These are phyloP conservation scores for Tringa solitaria DNA, from an alignment of 2,113 vertebrate species.

Conservation along the genomic window DNA sequence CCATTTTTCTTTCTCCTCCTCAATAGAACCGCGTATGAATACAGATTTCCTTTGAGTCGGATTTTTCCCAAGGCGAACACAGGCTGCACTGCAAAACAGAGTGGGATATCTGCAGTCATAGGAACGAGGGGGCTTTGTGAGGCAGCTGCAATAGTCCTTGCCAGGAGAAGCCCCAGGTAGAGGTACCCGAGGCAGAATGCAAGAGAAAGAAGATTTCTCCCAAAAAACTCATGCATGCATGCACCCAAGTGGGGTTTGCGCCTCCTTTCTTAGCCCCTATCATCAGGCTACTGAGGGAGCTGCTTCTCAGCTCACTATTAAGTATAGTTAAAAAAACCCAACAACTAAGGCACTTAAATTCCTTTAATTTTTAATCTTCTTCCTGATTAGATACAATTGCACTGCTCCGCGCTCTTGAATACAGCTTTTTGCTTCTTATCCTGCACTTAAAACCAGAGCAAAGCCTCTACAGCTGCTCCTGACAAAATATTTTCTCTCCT, in stretches of 20 bases:
- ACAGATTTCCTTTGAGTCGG: neutral
- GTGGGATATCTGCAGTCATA: neutral
- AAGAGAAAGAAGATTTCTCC: neutral
- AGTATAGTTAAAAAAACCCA: neutral
- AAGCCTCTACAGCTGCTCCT: neutral
- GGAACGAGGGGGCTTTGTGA: neutral
- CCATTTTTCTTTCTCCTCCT: neutral
- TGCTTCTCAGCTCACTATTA: neutral
- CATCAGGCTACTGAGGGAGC: neutral
- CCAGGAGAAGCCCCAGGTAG: neutral
- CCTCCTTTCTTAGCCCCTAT: neutral
- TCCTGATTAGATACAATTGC: neutral
- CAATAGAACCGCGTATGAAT: fast-evolving
- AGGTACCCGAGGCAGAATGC: neutral
- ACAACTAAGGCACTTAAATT: neutral
- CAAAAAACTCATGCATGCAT: neutral
- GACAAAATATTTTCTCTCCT: neutral
- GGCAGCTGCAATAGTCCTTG: neutral
- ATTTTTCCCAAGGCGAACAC: neutral
- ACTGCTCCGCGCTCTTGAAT: neutral
- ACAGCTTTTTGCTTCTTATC: neutral
- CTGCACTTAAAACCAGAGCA: neutral
- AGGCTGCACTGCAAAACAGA: fast-evolving
- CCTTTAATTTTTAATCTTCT: neutral
- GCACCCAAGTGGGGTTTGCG: neutral